Evolutionary conservation across 2,113 vertebrate species (phyloP).

Genomic region (Morone chrysops): DNA sequence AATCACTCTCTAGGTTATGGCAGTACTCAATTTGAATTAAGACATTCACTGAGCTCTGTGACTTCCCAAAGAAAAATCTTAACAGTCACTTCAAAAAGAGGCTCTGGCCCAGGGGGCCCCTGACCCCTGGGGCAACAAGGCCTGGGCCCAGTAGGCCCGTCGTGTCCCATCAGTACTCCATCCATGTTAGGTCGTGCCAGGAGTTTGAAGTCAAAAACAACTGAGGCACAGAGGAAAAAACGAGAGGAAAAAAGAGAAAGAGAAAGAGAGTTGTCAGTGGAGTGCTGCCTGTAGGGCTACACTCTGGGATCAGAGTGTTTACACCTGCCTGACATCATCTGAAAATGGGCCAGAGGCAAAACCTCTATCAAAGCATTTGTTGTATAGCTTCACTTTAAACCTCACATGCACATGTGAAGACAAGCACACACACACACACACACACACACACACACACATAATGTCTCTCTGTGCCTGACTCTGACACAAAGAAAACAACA

Average conservation of each 20-base stretch:
- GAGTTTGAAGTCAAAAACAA: constrained; percentile 17
- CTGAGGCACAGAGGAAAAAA: not conserved
- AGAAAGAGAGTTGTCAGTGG: not conserved
- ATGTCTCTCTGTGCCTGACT: not conserved
- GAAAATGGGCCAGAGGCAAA: constrained; percentile 46
- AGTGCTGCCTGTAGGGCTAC: constrained; percentile 19
- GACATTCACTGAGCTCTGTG: not conserved
- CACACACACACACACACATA: not conserved
- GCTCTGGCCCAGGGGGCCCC: not conserved
- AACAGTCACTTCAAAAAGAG: not conserved
- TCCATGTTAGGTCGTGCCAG: not conserved
- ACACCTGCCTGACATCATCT: constrained; percentile 56
- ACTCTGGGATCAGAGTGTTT: constrained; percentile 56
- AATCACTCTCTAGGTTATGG: no score
- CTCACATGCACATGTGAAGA: not conserved
- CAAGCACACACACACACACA: not conserved
- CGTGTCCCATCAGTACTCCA: not conserved
- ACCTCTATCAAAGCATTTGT: constrained; percentile 42
- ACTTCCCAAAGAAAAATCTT: constrained; percentile 11
- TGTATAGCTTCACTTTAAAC: constrained; percentile 32
- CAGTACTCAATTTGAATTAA: no score
- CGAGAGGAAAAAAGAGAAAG: not conserved
- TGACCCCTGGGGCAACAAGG: not conserved
- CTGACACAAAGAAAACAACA: constrained; percentile 12
- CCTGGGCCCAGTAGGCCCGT: not conserved